Evolutionary conservation across 2,888 invertebrate species (phyloP), one percentile per base, ranked within the genome.

Genomic region (Embidobia sp.): DNA sequence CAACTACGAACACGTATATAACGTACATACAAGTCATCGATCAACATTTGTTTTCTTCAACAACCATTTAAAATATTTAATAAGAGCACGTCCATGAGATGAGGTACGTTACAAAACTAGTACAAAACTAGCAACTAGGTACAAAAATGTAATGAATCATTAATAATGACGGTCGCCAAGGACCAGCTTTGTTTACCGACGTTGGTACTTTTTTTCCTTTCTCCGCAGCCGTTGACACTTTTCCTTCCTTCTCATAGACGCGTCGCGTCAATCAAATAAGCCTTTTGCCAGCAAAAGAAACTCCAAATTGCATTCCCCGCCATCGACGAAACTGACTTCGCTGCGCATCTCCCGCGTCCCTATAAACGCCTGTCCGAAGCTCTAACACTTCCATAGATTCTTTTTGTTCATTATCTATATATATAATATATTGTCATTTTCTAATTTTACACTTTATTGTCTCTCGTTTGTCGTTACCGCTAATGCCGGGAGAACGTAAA

Each of bases 101-200:
- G 85, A 87, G 85, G 85, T 90, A 90, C 88, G 85, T 90, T 91
- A 91, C 88, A 91, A 91, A 91, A 91, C 91, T 91, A 90, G 91
- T 91, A 91, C 89, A 91, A 91, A 91, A 91, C 91, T 91, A 91
- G 90, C 90, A 88, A 89, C 91, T 91, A 91, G 90, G 90, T 91
- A 91, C 90, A 91, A 91, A 91, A 91, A 85, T 87, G 84, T 85
- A 87, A 87, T 85, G 83, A 87, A 84, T 83, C 80, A 63, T 86
- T 84, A 84, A 85, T 85, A 85, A 86, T 83, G 84, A 75, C 85
- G 84, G 85, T 85, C 85, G 82, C 85, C 86, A 86, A 84, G 85
- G 84, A 86, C 84, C 84, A 84, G 78, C 80, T 79, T 79, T 79
- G 49, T 67, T 81, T 51, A 57, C 49, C 75, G 59, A 27, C 48